Conservation (phyloP, 2,888 invertebrate genomes). For the Syrista parreyssii region DNA sequence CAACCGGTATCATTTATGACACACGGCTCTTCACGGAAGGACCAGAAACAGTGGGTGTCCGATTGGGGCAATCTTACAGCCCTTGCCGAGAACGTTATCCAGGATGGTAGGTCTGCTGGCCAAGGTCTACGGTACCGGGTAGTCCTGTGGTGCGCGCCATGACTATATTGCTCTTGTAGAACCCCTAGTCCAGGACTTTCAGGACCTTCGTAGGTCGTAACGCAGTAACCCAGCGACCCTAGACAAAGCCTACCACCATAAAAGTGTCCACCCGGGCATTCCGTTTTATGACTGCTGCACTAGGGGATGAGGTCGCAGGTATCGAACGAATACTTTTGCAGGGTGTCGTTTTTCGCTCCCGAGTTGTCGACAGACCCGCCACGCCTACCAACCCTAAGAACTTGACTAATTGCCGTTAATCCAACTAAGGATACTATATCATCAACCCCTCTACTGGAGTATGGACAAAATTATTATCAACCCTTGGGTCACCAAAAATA, state of each 20-base stretch:
- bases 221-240: constrained; percentile 31
- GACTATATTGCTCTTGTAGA: constrained; percentile 7
- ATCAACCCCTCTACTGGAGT: neutral
- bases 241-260: constrained; percentile 55
- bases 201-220: constrained; percentile 20
- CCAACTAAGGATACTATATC: constrained; percentile 18
- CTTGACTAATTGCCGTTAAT: constrained; percentile 48
- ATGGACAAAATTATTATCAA: neutral
- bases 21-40: constrained; percentile 30
- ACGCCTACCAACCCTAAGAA: constrained; percentile 36
- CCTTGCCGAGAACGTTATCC: neutral
- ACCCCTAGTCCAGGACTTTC: constrained; percentile 10
- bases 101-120: neutral
- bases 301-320: constrained; percentile 18
- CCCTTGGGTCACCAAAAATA: neutral
- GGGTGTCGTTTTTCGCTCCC: constrained; percentile 20
- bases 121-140: neutral
- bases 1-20: constrained; percentile 33
- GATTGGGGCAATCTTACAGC: constrained; percentile 38
- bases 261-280: constrained; percentile 54
- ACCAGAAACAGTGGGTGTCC: constrained; percentile 38
- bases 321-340: constrained; percentile 4
- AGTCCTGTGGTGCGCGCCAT: constrained; percentile 28
- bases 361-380: constrained; percentile 37
- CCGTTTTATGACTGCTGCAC: constrained; percentile 50